Conservation (phyloP, 2,113 vertebrate species). For the Amblyornis subalaris region DNA sequence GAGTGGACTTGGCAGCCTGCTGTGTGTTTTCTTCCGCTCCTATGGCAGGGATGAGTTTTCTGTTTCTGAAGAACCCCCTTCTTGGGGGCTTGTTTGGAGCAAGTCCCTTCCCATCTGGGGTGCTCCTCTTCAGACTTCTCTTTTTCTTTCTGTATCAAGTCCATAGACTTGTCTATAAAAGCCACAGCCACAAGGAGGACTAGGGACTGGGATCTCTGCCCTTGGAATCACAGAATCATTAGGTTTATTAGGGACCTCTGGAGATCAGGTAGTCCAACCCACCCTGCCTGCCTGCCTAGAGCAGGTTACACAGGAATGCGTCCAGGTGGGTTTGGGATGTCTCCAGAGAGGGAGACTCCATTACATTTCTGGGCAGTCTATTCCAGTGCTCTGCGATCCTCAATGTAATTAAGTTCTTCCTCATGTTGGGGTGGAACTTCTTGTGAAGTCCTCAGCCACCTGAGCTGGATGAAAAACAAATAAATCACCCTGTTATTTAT, state of each 20-base stretch:
- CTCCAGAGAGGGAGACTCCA: not conserved
- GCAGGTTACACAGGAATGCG: not conserved
- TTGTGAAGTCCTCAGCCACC: not conserved
- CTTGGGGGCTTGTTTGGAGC: too few relatives aligned
- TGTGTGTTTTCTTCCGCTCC: not conserved
- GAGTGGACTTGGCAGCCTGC: not conserved
- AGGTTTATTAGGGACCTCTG: not conserved
- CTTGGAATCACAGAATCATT: not conserved
- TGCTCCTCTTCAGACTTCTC: not conserved
- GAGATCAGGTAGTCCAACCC: not conserved
- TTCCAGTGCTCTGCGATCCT: not conserved
- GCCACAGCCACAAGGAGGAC: not conserved
- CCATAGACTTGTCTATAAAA: not conserved
- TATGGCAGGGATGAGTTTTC: not conserved
- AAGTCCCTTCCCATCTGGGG: not conserved
- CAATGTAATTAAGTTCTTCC: not conserved
- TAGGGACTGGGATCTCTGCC: not conserved
- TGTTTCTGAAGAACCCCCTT: not conserved
- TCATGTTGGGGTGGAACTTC: not conserved
- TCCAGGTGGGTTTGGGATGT: not conserved
- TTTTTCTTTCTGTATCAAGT: not conserved
- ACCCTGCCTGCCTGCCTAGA: not conserved
- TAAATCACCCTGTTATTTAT: not conserved
- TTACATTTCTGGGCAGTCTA: not conserved
- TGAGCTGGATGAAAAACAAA: not conserved